Conservation (phyloP, 2,888 invertebrate species). For the Sepioteuthis lessoniana region DNA sequence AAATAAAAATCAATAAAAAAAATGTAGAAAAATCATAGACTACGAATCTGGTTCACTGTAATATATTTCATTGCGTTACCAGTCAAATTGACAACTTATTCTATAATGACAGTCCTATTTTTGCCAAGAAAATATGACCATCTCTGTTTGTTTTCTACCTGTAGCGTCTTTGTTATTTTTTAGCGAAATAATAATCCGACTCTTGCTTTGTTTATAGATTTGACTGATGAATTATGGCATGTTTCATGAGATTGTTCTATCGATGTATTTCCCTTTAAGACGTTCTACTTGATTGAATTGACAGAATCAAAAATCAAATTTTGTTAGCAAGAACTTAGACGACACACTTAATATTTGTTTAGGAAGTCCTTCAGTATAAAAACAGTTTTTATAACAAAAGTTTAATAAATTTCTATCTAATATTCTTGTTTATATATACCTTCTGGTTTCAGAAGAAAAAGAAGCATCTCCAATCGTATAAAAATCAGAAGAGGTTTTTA, state of each 20-base stretch:
- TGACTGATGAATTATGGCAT: not conserved
- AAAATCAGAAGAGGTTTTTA: too few relatives aligned
- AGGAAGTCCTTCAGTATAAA: not conserved
- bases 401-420: too few relatives aligned
- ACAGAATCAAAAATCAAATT: not conserved
- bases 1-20: too few relatives aligned
- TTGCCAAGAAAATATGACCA: not conserved
- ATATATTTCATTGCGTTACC: not conserved
- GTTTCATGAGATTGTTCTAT: not conserved
- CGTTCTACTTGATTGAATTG: not conserved
- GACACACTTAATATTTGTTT: not conserved
- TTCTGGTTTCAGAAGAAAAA: too few relatives aligned
- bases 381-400: not conserved
- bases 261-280: not conserved
- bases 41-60: not conserved
- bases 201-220: not conserved
- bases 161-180: not conserved
- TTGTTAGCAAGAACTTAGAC: not conserved
- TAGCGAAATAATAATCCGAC: not conserved
- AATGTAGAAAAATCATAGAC: not conserved
- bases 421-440: too few relatives aligned
- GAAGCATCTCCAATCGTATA: too few relatives aligned
- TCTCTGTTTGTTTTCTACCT: not conserved
- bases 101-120: not conserved
- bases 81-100: not conserved